Evolutionary conservation across 2,797 vertebrate species (phyloP).

Genomic region (Echeneis naucrates): DNA sequence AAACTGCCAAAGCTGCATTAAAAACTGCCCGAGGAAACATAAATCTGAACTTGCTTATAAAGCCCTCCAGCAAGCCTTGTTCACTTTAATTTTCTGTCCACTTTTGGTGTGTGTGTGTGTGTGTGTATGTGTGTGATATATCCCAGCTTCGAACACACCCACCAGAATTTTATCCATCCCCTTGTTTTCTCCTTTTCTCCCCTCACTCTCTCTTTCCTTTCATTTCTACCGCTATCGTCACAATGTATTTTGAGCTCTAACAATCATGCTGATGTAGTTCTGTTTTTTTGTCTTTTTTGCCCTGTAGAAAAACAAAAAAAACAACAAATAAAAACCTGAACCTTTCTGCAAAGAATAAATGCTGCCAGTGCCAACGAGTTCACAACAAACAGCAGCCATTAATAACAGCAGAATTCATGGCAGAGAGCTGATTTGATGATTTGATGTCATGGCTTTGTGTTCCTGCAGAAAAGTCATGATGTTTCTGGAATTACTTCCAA

Average conservation of each 20-base stretch:
- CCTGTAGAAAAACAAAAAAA: no score
- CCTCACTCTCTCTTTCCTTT: background rate
- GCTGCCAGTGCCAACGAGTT: background rate
- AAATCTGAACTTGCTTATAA: constrained; percentile 33
- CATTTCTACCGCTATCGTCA: no score
- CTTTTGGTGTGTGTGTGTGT: background rate
- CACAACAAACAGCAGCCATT: background rate
- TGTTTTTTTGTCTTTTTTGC: no score
- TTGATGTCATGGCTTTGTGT: background rate
- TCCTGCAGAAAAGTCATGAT: background rate
- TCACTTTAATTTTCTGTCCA: constrained; percentile 38
- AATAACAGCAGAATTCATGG: no score
- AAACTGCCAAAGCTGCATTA: constrained; percentile 31
- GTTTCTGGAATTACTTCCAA: background rate
- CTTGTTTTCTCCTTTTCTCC: background rate
- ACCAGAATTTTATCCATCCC: constrained; percentile 1
- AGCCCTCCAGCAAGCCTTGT: constrained; percentile 14
- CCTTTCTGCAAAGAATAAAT: background rate
- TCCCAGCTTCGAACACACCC: constrained; percentile 21
- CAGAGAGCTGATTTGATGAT: constrained; percentile 4
- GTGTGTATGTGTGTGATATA: constrained; percentile 18
- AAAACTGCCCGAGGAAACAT: constrained; percentile 47
- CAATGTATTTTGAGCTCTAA: no score
- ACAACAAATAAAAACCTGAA: background rate
- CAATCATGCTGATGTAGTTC: no score